Conservation (phyloP, 30 jellyfish, hydroid and myxozoan genomes). For the Cassiopea andromeda region DNA sequence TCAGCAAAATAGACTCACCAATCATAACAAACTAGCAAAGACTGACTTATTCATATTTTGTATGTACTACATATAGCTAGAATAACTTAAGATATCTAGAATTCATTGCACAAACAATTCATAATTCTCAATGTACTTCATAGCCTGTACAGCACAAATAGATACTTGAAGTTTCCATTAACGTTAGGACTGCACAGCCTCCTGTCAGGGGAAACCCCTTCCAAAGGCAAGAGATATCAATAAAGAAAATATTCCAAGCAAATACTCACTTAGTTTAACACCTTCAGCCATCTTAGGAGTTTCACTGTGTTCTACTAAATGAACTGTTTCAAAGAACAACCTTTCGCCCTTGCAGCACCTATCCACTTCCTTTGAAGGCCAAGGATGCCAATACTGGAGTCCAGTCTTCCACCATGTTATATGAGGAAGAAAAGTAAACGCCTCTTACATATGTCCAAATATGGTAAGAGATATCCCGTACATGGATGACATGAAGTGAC, state of each 20-base stretch:
- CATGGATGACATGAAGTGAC: background rate
- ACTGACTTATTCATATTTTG: too few species aligned
- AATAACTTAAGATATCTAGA: too few species aligned
- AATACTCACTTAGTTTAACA: constrained; percentile 12
- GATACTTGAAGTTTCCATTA: too few species aligned
- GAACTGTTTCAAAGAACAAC: background rate
- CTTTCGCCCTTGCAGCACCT: background rate
- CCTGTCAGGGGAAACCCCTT: constrained; percentile 17
- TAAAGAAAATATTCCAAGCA: background rate
- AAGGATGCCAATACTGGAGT: background rate
- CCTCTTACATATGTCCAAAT: constrained; percentile 1
- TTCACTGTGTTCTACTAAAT: background rate
- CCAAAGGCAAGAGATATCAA: background rate
- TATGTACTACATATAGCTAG: too few species aligned
- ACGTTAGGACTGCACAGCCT: background rate
- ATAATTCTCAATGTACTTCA: too few species aligned
- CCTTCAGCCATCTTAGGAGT: constrained; percentile 1
- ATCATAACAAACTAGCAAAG: too few species aligned
- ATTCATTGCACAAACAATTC: too few species aligned
- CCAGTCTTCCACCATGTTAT: constrained; percentile 4
- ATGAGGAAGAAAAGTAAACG: constrained; percentile 24
- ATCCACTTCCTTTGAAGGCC: constrained; percentile 17
- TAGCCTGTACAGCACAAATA: too few species aligned
- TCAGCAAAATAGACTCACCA: too few species aligned
- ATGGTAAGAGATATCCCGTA: background rate